Base-by-base conservation (phyloP, 2,888 invertebrate genomes). In the Bedellia somnulentella region DNA sequence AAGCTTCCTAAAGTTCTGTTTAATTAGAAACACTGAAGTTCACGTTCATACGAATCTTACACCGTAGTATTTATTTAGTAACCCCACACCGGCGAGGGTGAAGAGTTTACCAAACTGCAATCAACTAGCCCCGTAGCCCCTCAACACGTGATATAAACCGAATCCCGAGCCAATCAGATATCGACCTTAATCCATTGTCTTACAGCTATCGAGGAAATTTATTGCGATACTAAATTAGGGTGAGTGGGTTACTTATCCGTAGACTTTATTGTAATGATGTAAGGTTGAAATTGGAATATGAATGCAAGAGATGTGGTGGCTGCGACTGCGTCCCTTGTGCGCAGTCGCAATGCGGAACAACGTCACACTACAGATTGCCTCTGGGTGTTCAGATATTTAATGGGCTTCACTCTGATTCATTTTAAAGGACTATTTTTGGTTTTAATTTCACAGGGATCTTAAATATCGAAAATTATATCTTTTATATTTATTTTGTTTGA, bases 331-430 rank as follows among this genome's bases (percentile, higher is more conserved):
- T 44, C 47, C 52, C 52, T 46, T 57, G 43, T 46, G 42, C 45
- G 43, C 42, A 42, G 64, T 47, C 76, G 76, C 71, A 64, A 59
- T 66, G 55, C 52, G 47, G 44, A 47, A 45, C 51, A 52, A 67
- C 64, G 64, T 63, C 70, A 58, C 59, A 59, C 57, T 63, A 64
- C 67, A 66, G 70, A 56, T 64, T 60, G 64, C 57, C 55, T 60
- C 21, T 27, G 23, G n/a, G 14, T 11, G 26, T 5, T 18, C 18
- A 14, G 15, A 9, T 12, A 22, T n/a, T n/a, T n/a, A n/a, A n/a
- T n/a, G n/a, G n/a, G n/a, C n/a, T n/a, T n/a, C n/a, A n/a, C n/a
- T n/a, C n/a, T n/a, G n/a, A n/a, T n/a, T n/a, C n/a, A n/a, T n/a
- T n/a, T n/a, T n/a, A n/a, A n/a, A n/a, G n/a, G n/a, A n/a, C n/a